These are phyloP conservation scores for Enhydra lutris DNA, from an alignment of 2,113 vertebrate genomes.

Conservation along the genomic window DNA sequence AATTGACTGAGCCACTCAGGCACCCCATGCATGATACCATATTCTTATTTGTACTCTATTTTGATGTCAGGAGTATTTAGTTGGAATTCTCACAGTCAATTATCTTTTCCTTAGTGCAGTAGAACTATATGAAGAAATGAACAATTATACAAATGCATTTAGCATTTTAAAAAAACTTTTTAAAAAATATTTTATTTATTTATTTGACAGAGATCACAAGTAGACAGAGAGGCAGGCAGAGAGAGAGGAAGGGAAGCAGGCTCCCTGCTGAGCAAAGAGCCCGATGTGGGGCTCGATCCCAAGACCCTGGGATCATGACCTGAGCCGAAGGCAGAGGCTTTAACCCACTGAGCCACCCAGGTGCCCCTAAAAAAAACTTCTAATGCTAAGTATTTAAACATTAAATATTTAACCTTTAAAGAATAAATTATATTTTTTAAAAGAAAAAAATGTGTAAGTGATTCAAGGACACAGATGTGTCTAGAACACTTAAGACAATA, in stretches of 20 bases:
- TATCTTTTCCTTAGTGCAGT: background rate
- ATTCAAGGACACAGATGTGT: background rate
- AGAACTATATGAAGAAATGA: background rate
- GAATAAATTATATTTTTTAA: background rate
- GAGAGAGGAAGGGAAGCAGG: no score
- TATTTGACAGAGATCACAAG: no score
- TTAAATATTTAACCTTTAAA: background rate
- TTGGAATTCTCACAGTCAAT: background rate
- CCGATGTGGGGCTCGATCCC: no score
- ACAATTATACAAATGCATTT: background rate
- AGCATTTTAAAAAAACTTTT: background rate
- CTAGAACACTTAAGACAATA: background rate
- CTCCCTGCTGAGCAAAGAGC: no score
- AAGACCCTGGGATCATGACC: no score
- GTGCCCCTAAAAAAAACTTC: background rate
- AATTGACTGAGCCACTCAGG: no score
- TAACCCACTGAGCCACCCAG: no score
- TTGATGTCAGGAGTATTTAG: background rate
- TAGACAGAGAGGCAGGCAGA: no score
- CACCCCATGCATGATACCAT: background rate
- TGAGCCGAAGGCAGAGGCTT: no score
- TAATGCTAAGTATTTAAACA: background rate
- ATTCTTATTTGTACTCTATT: background rate
- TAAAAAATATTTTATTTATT: no score
- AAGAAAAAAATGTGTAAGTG: background rate